Percentiles rank a stretch among this genome's conserved stretches.
phyloP scores from a whole-genome alignment of 2,113 vertebrate species.

The Nibea coibor region DNA sequence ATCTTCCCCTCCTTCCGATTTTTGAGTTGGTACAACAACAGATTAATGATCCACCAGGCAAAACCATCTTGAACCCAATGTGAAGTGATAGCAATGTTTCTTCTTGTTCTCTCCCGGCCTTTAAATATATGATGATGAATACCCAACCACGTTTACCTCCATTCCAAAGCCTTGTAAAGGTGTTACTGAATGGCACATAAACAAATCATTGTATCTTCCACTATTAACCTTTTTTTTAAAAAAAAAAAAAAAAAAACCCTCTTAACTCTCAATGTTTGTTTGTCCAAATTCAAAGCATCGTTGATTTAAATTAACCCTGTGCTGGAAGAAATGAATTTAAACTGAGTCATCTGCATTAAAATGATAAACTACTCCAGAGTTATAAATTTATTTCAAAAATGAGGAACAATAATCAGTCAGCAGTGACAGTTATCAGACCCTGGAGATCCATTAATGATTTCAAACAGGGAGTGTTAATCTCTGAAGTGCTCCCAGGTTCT shows the following conservation, averaged over 20 bases:
- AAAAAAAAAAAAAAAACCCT: no score
- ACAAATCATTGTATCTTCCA: not conserved
- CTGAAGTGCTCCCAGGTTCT: conserved; percentile 86
- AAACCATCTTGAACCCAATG: not conserved
- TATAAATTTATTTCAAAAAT: no score
- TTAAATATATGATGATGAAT: not conserved
- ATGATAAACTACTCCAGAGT: not conserved
- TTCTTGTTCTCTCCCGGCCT: not conserved
- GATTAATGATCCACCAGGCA: not conserved
- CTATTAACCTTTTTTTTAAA: not conserved
- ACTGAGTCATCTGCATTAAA: not conserved
- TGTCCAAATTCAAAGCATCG: not conserved
- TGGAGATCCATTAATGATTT: conserved; percentile 51
- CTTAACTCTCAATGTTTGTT: no score
- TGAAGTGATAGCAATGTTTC: not conserved
- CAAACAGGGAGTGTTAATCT: conserved; percentile 50
- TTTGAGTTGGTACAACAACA: no score
- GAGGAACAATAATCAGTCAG: not conserved
- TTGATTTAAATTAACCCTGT: not conserved
- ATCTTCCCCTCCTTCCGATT: no score
- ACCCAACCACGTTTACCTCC: not conserved
- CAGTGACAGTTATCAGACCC: conserved; percentile 40
- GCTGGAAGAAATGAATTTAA: not conserved
- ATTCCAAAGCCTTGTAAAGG: not conserved
- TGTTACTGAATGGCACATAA: not conserved